Evolutionary conservation across 1,140 invertebrate species (phyloP), one percentile per base, ranked within the genome.

Genomic region (Globodera rostochiensis): DNA sequence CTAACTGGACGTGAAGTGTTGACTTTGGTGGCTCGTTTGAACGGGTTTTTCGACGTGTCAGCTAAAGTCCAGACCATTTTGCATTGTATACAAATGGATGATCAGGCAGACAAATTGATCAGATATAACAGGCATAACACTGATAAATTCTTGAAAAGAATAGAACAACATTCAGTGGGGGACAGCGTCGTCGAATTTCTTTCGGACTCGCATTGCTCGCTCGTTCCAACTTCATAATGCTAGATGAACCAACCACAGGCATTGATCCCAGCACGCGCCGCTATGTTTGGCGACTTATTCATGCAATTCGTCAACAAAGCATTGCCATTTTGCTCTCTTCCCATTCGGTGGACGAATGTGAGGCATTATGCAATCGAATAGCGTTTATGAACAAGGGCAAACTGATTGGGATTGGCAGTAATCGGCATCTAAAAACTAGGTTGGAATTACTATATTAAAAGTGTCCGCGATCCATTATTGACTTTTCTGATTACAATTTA

Each of bases 381-480:
- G 94, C 94, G 45, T 94, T 96, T 73, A 95, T 96, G 94, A 94
- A 95, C 1, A 93, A 93, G 87, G 95, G 95, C 0, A 91, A 93
- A 77, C 92, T 95, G 80, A 92, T 92, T 77, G 94, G 94, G 82
- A 91, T 94, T 73, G 94, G 93, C 9, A 92, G 92, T 45, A 92
- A 93, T 92, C 92, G 93, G 71, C 92, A 93, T 82, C 91, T 95
- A 9, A 94, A 94, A 83, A 85, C 74, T 74, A 70, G 85, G 84
- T 84, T 19, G 15, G 19, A 13, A 1, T 15, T 19, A 15, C 2
- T 19, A 64, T 7, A 13, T 15, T n/a, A n/a, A n/a, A n/a, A n/a
- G 45, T 82, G 0, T 82, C 64, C 84, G 21, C 47, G n/a, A 9
- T 79, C 9, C 9, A 19, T 64, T 50, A 77, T 47, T 8, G 53